Conservation (phyloP, 2,113 vertebrate species). For the Microcebus lehilahytsara region DNA sequence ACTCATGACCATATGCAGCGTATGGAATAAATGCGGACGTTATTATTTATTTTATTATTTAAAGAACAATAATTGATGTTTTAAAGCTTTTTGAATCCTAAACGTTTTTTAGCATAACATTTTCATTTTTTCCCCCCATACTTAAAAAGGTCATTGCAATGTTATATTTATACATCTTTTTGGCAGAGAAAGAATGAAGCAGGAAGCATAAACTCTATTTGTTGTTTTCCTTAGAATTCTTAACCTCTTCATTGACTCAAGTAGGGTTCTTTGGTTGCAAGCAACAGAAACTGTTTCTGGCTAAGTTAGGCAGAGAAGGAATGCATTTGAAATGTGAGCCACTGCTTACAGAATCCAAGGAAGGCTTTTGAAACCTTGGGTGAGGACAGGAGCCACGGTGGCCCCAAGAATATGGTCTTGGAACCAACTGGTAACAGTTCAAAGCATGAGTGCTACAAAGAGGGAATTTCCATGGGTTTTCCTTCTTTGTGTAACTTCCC, state of each 20-base stretch:
- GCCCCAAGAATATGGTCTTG: neutral
- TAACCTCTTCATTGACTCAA: neutral
- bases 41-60: conserved; percentile 20
- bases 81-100: neutral
- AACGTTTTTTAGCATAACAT: neutral
- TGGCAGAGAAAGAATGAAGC: neutral
- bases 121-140: neutral
- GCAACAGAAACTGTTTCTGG: neutral
- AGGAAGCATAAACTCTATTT: neutral
- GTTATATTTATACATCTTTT: neutral
- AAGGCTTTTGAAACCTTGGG: neutral
- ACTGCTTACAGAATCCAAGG: neutral
- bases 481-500: neutral
- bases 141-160: neutral
- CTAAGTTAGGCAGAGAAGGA: neutral
- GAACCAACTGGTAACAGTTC: neutral
- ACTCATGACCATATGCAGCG: neutral
- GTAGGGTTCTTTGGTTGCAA: neutral
- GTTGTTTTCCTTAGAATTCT: neutral
- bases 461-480: neutral
- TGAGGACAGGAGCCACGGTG: neutral
- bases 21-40: neutral
- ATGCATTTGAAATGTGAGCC: neutral
- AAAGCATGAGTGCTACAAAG: neutral
- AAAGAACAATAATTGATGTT: neutral